Evolutionary conservation across 1,140 invertebrate species (phyloP).

Genomic region (Drosophila varians): DNA sequence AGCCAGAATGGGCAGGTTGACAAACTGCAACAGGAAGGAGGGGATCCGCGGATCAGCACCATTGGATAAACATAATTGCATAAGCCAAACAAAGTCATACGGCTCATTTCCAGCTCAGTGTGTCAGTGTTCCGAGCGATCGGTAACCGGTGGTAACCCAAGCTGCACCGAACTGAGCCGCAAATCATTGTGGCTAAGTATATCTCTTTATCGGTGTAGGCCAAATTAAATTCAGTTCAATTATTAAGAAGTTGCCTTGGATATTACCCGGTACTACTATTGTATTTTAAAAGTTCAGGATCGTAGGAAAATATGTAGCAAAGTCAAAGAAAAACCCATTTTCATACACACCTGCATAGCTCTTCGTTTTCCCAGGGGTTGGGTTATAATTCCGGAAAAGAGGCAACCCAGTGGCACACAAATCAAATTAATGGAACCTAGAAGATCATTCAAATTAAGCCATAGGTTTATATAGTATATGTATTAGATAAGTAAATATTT

Average conservation of each 20-base stretch:
- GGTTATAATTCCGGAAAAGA: constrained; percentile 88
- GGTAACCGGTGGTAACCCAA: constrained; percentile 25
- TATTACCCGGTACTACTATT: too few relatives aligned
- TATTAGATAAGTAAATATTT: too few relatives aligned
- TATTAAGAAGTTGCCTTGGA: not conserved
- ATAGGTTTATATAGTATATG: too few relatives aligned
- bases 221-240: constrained; percentile 5
- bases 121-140: constrained; percentile 56
- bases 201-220: constrained; percentile 12
- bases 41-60: constrained; percentile 12
- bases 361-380: constrained; percentile 88
- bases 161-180: constrained; percentile 22
- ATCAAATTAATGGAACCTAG: constrained; percentile 91
- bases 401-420: constrained; percentile 90
- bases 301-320: too few relatives aligned
- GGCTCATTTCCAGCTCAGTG: constrained; percentile 54
- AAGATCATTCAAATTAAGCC: too few relatives aligned
- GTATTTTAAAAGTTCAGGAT: too few relatives aligned
- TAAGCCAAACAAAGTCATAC: constrained; percentile 41
- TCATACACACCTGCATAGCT: constrained; percentile 87
- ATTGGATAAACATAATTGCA: constrained; percentile 63
- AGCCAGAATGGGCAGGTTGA: constrained; percentile 89
- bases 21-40: constrained; percentile 57
- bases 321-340: not conserved
- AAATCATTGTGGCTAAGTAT: constrained; percentile 38